phyloP scores from a whole-genome alignment of 1,140 invertebrate genomes.

The Delia radicum region DNA sequence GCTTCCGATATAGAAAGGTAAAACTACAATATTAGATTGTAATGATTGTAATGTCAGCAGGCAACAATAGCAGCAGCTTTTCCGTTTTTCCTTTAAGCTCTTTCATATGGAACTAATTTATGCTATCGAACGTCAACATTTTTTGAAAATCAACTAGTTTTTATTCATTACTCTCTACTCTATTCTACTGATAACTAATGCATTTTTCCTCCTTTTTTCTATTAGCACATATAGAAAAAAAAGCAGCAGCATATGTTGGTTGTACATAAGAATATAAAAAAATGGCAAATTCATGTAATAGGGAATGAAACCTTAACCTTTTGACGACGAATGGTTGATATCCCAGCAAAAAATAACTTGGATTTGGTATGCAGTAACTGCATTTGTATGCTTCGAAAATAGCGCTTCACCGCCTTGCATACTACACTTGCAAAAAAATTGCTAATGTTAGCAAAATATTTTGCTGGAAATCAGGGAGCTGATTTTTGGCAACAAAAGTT shows the following conservation, averaged over 20 bases:
- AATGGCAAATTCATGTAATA: neutral
- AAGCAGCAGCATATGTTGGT: neutral
- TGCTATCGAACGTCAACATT: constrained; percentile 7
- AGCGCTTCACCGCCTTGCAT: too few species aligned
- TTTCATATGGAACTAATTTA: constrained; percentile 16
- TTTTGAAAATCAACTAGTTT: neutral
- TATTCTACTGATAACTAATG: neutral
- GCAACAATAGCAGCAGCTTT: neutral
- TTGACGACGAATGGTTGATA: too few species aligned
- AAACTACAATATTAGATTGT: neutral
- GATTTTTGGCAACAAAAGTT: too few species aligned
- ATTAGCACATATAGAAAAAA: neutral
- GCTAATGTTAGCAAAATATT: too few species aligned
- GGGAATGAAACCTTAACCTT: neutral
- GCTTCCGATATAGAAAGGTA: neutral
- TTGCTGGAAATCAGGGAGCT: too few species aligned
- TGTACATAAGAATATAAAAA: neutral
- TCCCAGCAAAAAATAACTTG: too few species aligned
- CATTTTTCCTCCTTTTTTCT: neutral
- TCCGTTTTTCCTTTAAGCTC: constrained; percentile 3
- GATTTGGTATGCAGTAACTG: too few species aligned
- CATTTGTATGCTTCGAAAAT: too few species aligned
- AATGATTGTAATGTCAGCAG: neutral
- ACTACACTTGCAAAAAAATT: too few species aligned
- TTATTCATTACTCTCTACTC: neutral